Percentiles rank a stretch among this genome's conserved stretches.
Evolutionary conservation across 2,888 invertebrate species (phyloP).

Genomic region (Drosophila buzzatii): DNA sequence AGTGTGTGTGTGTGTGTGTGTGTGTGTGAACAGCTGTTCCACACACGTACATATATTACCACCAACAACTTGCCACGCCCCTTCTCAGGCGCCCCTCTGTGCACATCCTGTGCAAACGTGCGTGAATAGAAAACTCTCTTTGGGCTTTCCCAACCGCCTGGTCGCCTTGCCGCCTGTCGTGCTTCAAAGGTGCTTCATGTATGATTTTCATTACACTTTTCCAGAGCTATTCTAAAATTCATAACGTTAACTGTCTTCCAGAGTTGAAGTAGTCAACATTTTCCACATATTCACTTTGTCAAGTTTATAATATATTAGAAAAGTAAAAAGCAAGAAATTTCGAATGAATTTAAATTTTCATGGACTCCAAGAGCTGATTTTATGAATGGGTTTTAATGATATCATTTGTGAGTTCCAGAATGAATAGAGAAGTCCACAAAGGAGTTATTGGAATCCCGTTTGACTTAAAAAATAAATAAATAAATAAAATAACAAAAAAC

Average conservation of each 20-base stretch:
- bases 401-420: too few species aligned
- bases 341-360: too few species aligned
- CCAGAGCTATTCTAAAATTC: conserved; percentile 7
- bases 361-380: too few species aligned
- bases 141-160: conserved; percentile 10
- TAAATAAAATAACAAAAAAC: too few species aligned
- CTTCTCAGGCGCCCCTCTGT: neutral
- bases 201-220: conserved; percentile 17
- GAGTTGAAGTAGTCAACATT: conserved; percentile 1
- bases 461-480: too few species aligned
- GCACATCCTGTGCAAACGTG: conserved; percentile 45
- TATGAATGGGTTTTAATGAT: too few species aligned
- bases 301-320: neutral
- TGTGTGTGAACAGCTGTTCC: conserved; percentile 42
- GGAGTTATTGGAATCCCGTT: too few species aligned
- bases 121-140: conserved; percentile 50
- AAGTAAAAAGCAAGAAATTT: neutral
- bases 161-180: neutral
- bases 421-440: too few species aligned
- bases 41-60: conserved; percentile 4
- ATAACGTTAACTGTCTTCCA: conserved; percentile 1
- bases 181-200: conserved; percentile 3
- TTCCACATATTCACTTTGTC: conserved; percentile 3
- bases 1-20: conserved; percentile 12
- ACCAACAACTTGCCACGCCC: conserved; percentile 1